phyloP scores from a whole-genome alignment of 92 coral and sea anemone genomes.

The Porites rus region DNA sequence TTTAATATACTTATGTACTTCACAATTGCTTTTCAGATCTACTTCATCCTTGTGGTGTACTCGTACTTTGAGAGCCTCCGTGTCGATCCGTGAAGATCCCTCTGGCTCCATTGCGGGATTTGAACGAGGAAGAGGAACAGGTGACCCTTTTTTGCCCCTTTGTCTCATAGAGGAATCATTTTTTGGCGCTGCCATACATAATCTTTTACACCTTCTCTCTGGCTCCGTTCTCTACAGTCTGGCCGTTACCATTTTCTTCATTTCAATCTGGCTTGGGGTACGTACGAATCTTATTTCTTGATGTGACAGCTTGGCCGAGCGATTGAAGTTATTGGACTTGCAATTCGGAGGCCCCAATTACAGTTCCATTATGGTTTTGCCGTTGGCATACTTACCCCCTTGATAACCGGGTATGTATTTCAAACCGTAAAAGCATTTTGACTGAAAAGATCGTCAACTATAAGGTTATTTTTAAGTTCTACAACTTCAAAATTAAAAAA shows the following conservation, averaged over 20 bases:
- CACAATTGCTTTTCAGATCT: neutral
- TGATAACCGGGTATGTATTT: too few species aligned
- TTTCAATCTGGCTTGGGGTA: slow-evolving; percentile 15
- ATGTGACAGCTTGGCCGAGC: too few species aligned
- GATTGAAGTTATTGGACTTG: too few species aligned
- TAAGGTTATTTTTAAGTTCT: too few species aligned
- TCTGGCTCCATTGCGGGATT: slow-evolving; percentile 17
- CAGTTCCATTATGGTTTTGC: too few species aligned
- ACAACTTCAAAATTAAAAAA: too few species aligned
- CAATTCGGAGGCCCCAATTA: too few species aligned
- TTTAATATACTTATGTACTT: too few species aligned
- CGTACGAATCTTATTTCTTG: neutral
- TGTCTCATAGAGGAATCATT: too few species aligned
- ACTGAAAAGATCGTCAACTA: too few species aligned
- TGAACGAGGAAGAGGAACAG: neutral
- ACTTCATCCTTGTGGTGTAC: slow-evolving; percentile 23
- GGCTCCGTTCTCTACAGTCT: slow-evolving; percentile 1
- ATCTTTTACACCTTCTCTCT: neutral
- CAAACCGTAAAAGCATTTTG: too few species aligned
- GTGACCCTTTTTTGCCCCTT: neutral
- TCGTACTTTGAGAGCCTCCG: slow-evolving; percentile 27
- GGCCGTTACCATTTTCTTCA: neutral
- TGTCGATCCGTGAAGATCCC: slow-evolving; percentile 10
- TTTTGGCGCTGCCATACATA: neutral
- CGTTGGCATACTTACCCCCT: too few species aligned